phyloP scores from a whole-genome alignment of 1,140 invertebrate genomes.

The Tachypleus tridentatus region DNA sequence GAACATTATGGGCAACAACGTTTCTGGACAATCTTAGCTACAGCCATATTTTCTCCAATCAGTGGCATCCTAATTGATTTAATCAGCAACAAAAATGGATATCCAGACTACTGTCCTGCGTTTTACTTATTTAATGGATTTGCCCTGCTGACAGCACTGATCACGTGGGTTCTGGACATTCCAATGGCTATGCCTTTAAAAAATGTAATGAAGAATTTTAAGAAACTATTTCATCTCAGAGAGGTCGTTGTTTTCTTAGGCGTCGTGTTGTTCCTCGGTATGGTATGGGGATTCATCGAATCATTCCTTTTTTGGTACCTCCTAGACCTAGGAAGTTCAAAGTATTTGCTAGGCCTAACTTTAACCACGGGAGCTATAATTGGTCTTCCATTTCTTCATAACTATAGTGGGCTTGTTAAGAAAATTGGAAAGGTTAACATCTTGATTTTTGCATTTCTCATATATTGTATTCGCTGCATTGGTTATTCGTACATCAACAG shows the following conservation, averaged over 20 bases:
- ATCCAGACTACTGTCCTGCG: slow-evolving; percentile 49
- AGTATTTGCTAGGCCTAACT: slow-evolving; percentile 69
- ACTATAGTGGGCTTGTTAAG: slow-evolving; percentile 63
- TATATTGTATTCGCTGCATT: slow-evolving; percentile 61
- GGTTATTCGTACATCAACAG: slow-evolving; percentile 68
- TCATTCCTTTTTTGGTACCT: slow-evolving; percentile 77
- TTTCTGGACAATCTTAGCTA: slow-evolving; percentile 61
- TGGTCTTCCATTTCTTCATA: slow-evolving; percentile 59
- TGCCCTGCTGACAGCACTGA: slow-evolving; percentile 49
- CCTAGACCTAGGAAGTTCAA: slow-evolving; percentile 60
- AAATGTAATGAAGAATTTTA: slow-evolving; percentile 56
- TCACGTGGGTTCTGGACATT: slow-evolving; percentile 60
- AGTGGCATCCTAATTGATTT: slow-evolving; percentile 61
- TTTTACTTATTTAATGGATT: slow-evolving; percentile 63
- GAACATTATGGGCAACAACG: slow-evolving; percentile 67
- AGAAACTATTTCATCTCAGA: slow-evolving; percentile 52
- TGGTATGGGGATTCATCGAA: slow-evolving; percentile 70
- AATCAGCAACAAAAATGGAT: slow-evolving; percentile 38
- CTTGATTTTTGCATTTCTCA: slow-evolving; percentile 61
- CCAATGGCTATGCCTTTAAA: slow-evolving; percentile 61
- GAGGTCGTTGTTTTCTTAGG: slow-evolving; percentile 59
- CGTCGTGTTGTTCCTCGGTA: slow-evolving; percentile 58
- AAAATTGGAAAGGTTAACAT: slow-evolving; percentile 67
- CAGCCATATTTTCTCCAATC: slow-evolving; percentile 63
- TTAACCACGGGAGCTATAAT: slow-evolving; percentile 63